Base-by-base conservation (phyloP, 2,888 invertebrate genomes). In the Phorcus lineatus region DNA sequence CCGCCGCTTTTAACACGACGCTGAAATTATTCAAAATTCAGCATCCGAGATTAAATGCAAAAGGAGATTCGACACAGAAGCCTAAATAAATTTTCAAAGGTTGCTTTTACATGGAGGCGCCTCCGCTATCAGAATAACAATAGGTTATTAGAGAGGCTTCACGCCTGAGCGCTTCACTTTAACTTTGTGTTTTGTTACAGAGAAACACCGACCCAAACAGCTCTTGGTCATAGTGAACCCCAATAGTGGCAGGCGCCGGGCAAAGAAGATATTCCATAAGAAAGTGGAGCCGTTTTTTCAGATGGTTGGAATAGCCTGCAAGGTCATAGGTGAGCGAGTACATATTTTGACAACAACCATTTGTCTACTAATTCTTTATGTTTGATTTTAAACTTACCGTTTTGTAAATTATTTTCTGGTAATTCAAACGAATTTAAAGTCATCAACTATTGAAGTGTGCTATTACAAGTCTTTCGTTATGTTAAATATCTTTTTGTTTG, bases 201-300 rank as follows among this genome's bases (percentile, higher is more conserved):
- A 31, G 16, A 77, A 80, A 22, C 81, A 80, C 19, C 80, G 87
- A 75, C 89, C 89, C 0, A 84, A 83, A 70, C 82, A 86, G 17
- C 78, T 89, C 13, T 75, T 90, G 17, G 89, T 91, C 6, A 86
- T 91, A 19, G 87, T 91, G 74, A 91, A 91, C 81, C 91, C 91
- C 0, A 85, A 87, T 82, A 88, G 88, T 67, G 91, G 91, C 19
- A 86, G 86, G 67, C 87, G 87, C 47, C 86, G 87, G 57, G 90
- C 86, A 0, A 82, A 85, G 11, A 88, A 88, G 31, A 84, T 89
- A 22, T 91, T 87, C 78, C 79, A 81, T 40, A 82, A 85, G 55
- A 88, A 89, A 77, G 88, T 89, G 4, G 81, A 81, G 36, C 89
- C 88, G 22, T 74, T 89, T n/a, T 88, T 90, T 74, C 78, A 82